These are phyloP conservation scores for Peromyscus leucopus DNA, from an alignment of 2,113 vertebrate species.

Conservation along the genomic window DNA sequence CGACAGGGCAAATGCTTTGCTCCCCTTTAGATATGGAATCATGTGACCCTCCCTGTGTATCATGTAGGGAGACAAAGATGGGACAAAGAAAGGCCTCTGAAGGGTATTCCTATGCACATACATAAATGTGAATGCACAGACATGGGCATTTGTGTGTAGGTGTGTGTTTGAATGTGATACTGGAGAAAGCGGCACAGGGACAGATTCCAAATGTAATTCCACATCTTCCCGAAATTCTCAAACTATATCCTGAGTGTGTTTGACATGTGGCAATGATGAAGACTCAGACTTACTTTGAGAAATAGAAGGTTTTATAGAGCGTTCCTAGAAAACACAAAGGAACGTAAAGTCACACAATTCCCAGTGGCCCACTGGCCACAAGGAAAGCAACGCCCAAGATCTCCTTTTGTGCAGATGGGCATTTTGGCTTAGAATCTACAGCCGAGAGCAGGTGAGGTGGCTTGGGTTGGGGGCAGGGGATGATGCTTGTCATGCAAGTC, in stretches of 20 bases:
- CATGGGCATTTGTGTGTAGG: background rate
- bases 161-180: fast-evolving
- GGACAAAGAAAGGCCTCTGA: background rate
- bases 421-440: background rate
- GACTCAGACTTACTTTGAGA: background rate
- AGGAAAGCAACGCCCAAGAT: background rate
- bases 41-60: background rate
- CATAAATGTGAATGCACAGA: background rate
- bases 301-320: background rate
- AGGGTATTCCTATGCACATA: background rate
- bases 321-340: background rate
- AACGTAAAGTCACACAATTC: background rate
- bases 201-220: background rate
- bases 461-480: fast-evolving
- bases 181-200: background rate
- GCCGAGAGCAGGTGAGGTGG: background rate
- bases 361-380: too few relatives aligned
- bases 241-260: background rate
- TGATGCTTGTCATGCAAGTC: background rate
- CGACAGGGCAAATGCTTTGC: too few relatives aligned
- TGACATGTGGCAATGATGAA: background rate
- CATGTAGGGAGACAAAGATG: background rate
- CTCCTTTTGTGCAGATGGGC: fast-evolving
- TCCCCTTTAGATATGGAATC: background rate
- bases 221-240: background rate